Evolutionary conservation across 2,888 invertebrate genomes (phyloP).

Genomic region (Coenonympha glycerion): DNA sequence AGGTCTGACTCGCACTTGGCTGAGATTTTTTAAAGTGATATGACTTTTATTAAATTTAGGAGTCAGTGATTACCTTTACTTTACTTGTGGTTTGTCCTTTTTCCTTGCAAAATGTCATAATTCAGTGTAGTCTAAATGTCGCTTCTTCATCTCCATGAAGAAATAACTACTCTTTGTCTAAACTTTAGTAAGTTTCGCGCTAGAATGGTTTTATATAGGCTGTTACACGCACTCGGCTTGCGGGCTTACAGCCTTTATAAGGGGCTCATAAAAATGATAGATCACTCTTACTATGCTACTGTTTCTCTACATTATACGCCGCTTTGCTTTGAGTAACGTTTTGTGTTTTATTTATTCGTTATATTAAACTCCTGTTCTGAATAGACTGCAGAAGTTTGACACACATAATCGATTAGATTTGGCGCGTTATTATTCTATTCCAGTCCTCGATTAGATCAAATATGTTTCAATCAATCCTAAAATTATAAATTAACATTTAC

Average conservation of each 20-base stretch:
- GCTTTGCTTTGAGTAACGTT: slow-evolving; percentile 1
- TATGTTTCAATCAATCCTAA: too few species aligned
- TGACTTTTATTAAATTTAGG: too few species aligned
- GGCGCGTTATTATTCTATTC: too few species aligned
- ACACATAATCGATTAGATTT: too few species aligned
- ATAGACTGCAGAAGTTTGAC: too few species aligned
- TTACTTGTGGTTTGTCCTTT: too few species aligned
- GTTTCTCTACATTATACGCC: slow-evolving; percentile 37
- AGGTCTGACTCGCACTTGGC: too few species aligned
- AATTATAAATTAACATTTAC: too few species aligned
- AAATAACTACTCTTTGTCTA: neutral
- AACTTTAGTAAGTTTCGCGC: slow-evolving; percentile 50
- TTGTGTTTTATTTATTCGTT: neutral
- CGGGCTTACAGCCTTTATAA: slow-evolving; percentile 62
- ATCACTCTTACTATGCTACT: slow-evolving; percentile 44
- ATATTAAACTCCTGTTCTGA: too few species aligned
- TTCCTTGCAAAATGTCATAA: neutral
- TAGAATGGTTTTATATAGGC: slow-evolving; percentile 65
- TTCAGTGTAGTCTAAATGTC: neutral
- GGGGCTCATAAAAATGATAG: slow-evolving; percentile 68
- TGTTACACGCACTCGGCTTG: slow-evolving; percentile 69
- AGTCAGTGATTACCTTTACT: too few species aligned
- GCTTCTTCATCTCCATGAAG: neutral
- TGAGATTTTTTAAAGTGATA: too few species aligned
- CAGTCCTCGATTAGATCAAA: too few species aligned